These are phyloP conservation scores for Asarcornis scutulata DNA, from an alignment of 2,113 vertebrate species.

Conservation along the genomic window DNA sequence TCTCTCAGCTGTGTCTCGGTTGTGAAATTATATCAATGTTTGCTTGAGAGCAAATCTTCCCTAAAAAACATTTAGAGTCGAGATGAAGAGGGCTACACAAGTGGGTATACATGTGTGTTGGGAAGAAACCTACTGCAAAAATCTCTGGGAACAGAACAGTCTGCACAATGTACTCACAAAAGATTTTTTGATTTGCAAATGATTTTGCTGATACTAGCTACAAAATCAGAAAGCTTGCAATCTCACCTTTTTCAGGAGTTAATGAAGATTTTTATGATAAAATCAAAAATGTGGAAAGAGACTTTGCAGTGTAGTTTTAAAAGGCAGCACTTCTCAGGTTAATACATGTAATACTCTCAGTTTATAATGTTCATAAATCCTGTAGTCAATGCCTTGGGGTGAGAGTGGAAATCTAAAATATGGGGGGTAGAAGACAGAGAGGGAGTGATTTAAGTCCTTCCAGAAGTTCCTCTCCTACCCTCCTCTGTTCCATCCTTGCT, in stretches of 20 bases:
- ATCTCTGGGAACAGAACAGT: not conserved
- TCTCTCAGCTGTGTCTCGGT: not conserved
- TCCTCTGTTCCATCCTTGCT: not conserved
- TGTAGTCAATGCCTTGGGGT: not conserved
- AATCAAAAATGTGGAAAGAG: not conserved
- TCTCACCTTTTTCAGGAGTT: not conserved
- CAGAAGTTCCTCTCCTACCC: not conserved
- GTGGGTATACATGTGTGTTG: accelerated
- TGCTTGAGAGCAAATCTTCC: not conserved
- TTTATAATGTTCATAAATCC: not conserved
- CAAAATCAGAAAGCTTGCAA: not conserved
- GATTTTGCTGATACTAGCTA: not conserved
- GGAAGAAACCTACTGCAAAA: not conserved
- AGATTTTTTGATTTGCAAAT: not conserved
- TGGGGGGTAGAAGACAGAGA: not conserved
- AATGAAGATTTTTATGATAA: not conserved
- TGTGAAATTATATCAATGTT: not conserved
- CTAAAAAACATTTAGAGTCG: not conserved
- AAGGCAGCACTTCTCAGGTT: not conserved
- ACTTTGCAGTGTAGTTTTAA: not conserved
- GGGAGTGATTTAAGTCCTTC: not conserved
- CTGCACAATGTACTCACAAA: not conserved
- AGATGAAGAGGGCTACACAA: not conserved
- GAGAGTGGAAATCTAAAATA: not conserved
- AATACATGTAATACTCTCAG: not conserved